A percentile compares a stretch with the other conserved stretches of the same genome.
phyloP scores from a whole-genome alignment of 1,140 invertebrate species.

The Lethocerus indicus region DNA sequence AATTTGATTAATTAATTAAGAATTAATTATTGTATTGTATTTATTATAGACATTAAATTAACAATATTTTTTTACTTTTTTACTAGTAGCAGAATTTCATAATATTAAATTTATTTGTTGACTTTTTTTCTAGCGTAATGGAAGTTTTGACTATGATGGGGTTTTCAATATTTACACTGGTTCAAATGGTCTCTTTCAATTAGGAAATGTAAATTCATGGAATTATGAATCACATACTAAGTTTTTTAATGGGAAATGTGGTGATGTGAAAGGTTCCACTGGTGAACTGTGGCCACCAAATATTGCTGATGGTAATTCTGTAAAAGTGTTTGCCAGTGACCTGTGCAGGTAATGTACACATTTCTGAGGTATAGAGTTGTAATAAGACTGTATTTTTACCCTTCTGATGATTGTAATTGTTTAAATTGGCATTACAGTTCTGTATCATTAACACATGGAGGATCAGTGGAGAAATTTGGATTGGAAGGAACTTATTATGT shows the following conservation, averaged over 20 bases:
- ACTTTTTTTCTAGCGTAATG: slow-evolving; percentile 44
- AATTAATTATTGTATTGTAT: not conserved
- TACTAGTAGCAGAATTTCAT: no score
- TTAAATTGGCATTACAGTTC: not conserved
- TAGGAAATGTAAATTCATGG: slow-evolving; percentile 50
- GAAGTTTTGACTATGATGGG: slow-evolving; percentile 47
- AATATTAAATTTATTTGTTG: no score
- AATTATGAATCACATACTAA: slow-evolving; percentile 42
- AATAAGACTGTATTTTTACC: no score
- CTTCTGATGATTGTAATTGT: not conserved
- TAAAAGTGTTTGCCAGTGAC: slow-evolving; percentile 44
- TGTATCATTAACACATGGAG: not conserved
- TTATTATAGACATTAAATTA: not conserved
- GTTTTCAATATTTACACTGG: slow-evolving; percentile 57
- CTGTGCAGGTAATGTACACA: slow-evolving; percentile 41
- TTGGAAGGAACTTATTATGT: not conserved
- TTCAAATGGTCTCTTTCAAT: slow-evolving; percentile 30
- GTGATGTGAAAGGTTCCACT: slow-evolving; percentile 43
- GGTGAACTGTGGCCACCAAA: slow-evolving; percentile 59
- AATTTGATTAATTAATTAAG: not conserved
- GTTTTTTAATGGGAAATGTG: slow-evolving; percentile 38
- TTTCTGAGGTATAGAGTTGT: not conserved
- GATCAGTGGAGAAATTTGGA: not conserved
- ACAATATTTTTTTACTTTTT: no score
- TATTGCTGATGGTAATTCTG: slow-evolving; percentile 29